A percentile compares a stretch with the other conserved stretches of the same genome.
phyloP scores from a whole-genome alignment of 2,113 vertebrate species.

The Phrynocephalus versicolor region DNA sequence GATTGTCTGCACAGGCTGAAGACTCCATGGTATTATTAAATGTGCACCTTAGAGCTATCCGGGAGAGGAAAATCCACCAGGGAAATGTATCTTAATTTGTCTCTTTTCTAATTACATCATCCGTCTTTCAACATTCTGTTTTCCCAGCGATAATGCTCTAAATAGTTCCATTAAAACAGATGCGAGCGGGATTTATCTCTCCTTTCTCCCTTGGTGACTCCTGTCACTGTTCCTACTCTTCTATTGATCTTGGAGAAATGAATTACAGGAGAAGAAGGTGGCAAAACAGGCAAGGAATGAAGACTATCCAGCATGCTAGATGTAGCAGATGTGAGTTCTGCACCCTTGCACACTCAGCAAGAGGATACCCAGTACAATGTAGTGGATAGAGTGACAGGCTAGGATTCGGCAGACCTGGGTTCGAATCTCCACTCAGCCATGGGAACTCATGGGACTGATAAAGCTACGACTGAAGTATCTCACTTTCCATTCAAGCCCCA shows the following conservation, averaged over 20 bases:
- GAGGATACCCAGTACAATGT: too few species aligned
- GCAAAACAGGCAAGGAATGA: neutral
- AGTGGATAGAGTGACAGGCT: too few species aligned
- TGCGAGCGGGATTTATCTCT: neutral
- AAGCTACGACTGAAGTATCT: too few species aligned
- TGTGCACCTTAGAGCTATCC: neutral
- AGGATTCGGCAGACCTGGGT: too few species aligned
- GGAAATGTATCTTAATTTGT: neutral
- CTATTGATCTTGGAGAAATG: neutral
- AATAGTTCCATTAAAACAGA: neutral
- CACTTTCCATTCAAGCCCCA: too few species aligned
- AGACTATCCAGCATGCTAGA: neutral
- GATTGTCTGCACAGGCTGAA: neutral
- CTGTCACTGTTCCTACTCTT: neutral
- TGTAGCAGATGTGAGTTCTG: neutral
- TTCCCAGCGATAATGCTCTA: neutral
- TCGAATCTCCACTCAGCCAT: too few species aligned
- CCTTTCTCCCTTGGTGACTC: neutral
- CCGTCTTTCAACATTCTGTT: neutral
- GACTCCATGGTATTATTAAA: neutral
- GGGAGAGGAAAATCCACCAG: neutral
- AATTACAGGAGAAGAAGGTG: neutral
- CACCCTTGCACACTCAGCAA: neutral
- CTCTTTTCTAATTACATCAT: constrained; percentile 2
- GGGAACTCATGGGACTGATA: too few species aligned